Evolutionary conservation across 2,888 invertebrate genomes (phyloP).

Genomic region (Synanthedon andrenaeformis): DNA sequence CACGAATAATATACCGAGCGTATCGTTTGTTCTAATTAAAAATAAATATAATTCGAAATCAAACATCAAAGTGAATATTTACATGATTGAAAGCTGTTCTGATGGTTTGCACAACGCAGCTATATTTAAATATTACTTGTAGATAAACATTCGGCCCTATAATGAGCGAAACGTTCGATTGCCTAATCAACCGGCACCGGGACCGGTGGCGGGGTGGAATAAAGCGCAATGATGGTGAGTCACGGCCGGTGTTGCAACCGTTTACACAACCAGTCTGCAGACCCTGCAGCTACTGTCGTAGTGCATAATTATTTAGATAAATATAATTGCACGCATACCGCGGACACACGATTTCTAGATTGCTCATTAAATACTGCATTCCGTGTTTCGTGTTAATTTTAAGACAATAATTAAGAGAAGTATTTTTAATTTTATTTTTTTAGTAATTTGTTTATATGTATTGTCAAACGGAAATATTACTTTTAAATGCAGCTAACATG

Average conservation of each 20-base stretch:
- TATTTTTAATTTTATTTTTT: too few species aligned
- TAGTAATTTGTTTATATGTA: too few species aligned
- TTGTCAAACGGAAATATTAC: too few species aligned
- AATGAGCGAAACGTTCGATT: constrained; percentile 32
- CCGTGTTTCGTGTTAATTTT: too few species aligned
- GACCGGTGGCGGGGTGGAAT: constrained; percentile 31
- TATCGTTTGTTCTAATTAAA: constrained; percentile 8
- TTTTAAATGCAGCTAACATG: too few species aligned
- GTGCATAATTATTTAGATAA: constrained; percentile 20
- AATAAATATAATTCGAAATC: too few species aligned
- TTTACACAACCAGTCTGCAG: constrained; percentile 46
- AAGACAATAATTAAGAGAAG: too few species aligned
- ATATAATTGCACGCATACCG: constrained; percentile 4
- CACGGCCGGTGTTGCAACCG: constrained; percentile 50
- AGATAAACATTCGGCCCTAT: constrained; percentile 11
- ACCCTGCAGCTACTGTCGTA: constrained; percentile 31
- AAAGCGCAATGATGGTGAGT: constrained; percentile 43
- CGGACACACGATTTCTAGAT: too few species aligned
- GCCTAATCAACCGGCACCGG: constrained; percentile 23
- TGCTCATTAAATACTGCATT: too few species aligned
- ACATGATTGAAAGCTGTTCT: neutral
- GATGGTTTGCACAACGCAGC: too few species aligned
- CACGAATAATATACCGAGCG: constrained; percentile 34
- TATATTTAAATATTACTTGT: too few species aligned
- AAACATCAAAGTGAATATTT: neutral